Base-by-base conservation (phyloP, 2,113 vertebrate genomes). In the Ophthalmolycus amberensis region DNA sequence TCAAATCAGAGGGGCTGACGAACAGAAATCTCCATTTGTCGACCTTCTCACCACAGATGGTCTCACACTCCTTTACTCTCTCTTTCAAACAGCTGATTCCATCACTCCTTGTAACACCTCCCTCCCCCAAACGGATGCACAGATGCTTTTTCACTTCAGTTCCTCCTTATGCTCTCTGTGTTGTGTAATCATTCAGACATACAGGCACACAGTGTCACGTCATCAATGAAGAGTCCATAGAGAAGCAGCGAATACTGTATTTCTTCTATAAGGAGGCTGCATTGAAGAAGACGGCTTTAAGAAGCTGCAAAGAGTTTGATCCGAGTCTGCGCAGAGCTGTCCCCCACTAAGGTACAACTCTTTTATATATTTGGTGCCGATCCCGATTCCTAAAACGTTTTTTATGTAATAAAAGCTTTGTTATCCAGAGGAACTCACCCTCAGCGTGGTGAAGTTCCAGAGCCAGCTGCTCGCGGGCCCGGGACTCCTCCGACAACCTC, bases 371-470 rank as follows among this genome's bases (percentile, higher is more conserved):
- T 29, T 32, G 12, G 9, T 16, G 5, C 10, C n/a, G 11, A 25
- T 60, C 18, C 10, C 32, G 1, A 18, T 18, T 72, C 46, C 9
- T 38, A 40, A 40, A 50, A 59, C 14, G 0, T 44, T 38, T 38
- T 38, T 44, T 0, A 9, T 54, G 50, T 22, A 54, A 52, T 8
- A 22, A 20, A 34, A 9, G 29, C 4, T 9, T 3, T 10, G 18
- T 5, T 6, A 16, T 15, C 2, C 16, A 50, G 15, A 38, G 8
- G 8, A 78, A 65, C 95, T 89, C 75, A 99, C 98, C 95, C 91
- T 99, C 98, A 9, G 97, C 97, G 71, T 93, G 96, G 82, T 96
- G 97, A 18, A 99, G 97, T 69, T 99, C 97, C 92, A 97, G 92
- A 34, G 97, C 97, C 94, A 99, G 93, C 82, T 97, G 96, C 86